Conservation (phyloP, 2,888 invertebrate genomes). For the Creontiades dilutus region DNA sequence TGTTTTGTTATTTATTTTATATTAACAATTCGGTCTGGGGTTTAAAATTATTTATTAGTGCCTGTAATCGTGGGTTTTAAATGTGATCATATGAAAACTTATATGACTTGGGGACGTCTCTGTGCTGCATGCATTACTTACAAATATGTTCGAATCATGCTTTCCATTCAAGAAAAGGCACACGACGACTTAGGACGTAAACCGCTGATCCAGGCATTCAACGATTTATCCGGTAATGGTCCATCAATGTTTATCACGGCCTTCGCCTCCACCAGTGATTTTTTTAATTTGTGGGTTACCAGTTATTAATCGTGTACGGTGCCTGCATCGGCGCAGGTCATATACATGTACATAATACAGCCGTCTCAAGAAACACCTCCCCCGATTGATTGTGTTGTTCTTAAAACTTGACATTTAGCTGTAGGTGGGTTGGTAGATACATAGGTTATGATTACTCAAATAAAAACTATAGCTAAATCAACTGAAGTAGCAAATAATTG, state of each 20-base stretch:
- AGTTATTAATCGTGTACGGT: neutral
- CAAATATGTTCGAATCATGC: slow-evolving; percentile 12
- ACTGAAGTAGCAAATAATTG: too few species aligned
- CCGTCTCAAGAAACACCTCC: slow-evolving; percentile 10
- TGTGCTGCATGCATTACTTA: too few species aligned
- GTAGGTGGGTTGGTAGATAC: neutral
- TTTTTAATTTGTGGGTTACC: neutral
- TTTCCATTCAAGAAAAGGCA: neutral
- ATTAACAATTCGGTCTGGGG: too few species aligned
- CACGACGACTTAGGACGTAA: neutral
- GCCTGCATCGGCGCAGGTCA: neutral
- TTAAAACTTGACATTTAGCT: neutral
- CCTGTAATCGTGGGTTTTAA: too few species aligned
- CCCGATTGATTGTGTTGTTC: neutral
- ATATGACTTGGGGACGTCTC: too few species aligned
- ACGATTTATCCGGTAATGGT: neutral
- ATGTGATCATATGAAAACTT: too few species aligned
- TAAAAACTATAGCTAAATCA: too few species aligned
- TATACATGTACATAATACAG: neutral
- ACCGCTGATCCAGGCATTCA: neutral
- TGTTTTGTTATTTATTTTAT: too few species aligned
- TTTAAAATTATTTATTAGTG: too few species aligned
- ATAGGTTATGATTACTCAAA: too few species aligned
- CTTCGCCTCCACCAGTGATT: neutral
- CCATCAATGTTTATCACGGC: neutral